These are phyloP conservation scores for Orthonychiurus folsomi DNA, from an alignment of 2,888 invertebrate species.

Conservation along the genomic window DNA sequence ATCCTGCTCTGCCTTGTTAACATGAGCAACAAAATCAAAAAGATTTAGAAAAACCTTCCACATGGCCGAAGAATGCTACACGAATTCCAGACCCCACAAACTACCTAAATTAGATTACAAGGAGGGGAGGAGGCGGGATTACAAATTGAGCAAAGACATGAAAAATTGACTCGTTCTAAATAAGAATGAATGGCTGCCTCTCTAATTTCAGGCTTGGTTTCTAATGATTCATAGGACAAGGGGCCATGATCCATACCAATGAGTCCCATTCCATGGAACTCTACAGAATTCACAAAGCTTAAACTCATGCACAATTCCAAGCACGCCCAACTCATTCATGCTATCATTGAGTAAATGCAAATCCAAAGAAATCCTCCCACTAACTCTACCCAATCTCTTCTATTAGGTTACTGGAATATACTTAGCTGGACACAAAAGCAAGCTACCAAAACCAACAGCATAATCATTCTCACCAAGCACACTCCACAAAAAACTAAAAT, in stretches of 20 bases:
- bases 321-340: not conserved
- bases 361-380: no score
- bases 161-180: not conserved
- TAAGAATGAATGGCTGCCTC: not conserved
- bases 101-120: not conserved
- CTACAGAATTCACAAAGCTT: not conserved
- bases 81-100: not conserved
- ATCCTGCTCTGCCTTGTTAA: no score
- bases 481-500: constrained; percentile 10
- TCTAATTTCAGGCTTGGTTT: not conserved
- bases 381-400: not conserved
- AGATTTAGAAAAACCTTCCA: no score
- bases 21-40: no score
- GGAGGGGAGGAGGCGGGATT: not conserved
- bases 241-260: not conserved
- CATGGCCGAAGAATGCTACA: no score
- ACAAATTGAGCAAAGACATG: not conserved
- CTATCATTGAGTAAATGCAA: not conserved
- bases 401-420: not conserved
- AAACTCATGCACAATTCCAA: not conserved
- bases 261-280: no score
- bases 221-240: not conserved
- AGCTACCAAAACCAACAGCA: not conserved
- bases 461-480: not conserved
- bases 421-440: not conserved